Evolutionary conservation across 2,797 vertebrate species (phyloP).

Genomic region (Borostomias antarcticus): DNA sequence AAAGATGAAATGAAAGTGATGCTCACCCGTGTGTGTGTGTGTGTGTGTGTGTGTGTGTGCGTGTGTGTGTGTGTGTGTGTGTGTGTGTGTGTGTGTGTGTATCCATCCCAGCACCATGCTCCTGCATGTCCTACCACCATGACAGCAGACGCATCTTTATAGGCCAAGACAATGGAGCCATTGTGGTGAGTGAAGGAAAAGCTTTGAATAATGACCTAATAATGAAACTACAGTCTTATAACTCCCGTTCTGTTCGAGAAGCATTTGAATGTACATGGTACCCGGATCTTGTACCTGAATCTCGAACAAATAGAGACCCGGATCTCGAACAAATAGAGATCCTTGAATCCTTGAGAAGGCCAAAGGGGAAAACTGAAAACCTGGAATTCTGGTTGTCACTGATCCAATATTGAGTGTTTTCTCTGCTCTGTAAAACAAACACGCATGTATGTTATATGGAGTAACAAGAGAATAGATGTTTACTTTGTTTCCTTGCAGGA

Average conservation of each 20-base stretch:
- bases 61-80: neutral
- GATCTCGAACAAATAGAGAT: no score
- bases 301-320: no score
- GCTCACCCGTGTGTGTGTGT: neutral
- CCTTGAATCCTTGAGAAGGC: neutral
- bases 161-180: constrained; percentile 93
- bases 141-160: constrained; percentile 95
- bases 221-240: constrained; percentile 5
- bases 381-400: constrained; percentile 19
- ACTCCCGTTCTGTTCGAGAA: no score
- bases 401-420: constrained; percentile 28
- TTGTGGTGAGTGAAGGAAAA: constrained; percentile 84
- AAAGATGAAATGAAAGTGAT: neutral
- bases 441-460: neutral
- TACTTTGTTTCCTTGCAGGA: constrained; percentile 75
- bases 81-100: neutral
- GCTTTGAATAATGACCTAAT: constrained; percentile 11
- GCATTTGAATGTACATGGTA: no score
- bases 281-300: no score
- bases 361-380: neutral
- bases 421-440: constrained; percentile 11
- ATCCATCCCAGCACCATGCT: constrained; percentile 85
- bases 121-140: constrained; percentile 93
- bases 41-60: neutral
- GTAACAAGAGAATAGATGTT: neutral